phyloP scores from a whole-genome alignment of 2,888 invertebrate genomes.

The Cryptus armator region DNA sequence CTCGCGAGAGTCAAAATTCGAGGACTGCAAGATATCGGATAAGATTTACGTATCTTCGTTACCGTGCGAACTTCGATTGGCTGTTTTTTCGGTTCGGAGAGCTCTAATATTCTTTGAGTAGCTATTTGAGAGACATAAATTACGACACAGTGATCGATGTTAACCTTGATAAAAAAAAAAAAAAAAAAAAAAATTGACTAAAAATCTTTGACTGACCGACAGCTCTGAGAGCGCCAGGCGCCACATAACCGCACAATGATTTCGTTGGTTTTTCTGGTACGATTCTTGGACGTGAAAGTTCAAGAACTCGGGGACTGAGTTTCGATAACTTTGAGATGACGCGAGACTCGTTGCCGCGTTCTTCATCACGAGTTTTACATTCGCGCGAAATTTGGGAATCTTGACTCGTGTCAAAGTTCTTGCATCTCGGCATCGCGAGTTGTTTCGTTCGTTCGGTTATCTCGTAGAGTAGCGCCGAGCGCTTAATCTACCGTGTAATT shows the following conservation, averaged over 20 bases:
- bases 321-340: conserved; percentile 23
- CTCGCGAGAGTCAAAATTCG: conserved; percentile 30
- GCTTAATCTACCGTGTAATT: conserved; percentile 69
- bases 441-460: conserved; percentile 73
- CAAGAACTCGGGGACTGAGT: conserved; percentile 61
- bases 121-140: background rate
- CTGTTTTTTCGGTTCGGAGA: conserved; percentile 36
- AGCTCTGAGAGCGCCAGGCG: conserved; percentile 71
- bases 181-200: background rate
- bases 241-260: conserved; percentile 54
- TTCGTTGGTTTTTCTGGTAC: conserved; percentile 58
- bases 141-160: background rate
- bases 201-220: conserved; percentile 60
- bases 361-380: background rate
- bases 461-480: conserved; percentile 72
- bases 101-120: conserved; percentile 25
- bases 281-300: conserved; percentile 70
- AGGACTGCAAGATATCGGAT: conserved; percentile 9
- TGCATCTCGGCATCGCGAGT: conserved; percentile 72
- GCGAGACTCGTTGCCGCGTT: background rate
- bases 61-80: background rate
- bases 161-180: background rate
- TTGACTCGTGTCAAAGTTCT: background rate
- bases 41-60: background rate
- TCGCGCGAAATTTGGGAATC: background rate